Conservation (phyloP, 2,113 vertebrate species). For the Mesoclemmys tuberculata region DNA sequence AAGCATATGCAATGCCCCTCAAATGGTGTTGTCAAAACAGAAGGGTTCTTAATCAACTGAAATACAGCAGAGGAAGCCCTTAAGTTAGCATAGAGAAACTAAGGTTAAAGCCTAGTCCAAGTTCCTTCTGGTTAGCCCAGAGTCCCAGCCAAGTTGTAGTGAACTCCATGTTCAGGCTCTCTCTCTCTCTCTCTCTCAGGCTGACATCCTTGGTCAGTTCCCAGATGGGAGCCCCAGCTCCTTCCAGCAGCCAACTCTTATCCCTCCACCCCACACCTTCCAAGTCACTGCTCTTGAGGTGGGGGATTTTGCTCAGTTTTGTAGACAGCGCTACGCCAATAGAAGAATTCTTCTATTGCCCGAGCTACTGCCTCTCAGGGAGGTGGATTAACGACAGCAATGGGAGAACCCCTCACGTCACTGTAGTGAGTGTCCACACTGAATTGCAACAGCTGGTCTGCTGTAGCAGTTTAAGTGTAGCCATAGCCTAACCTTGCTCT, state of each 20-base stretch:
- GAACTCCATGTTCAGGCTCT: neutral
- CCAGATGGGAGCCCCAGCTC: neutral
- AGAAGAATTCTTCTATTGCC: neutral
- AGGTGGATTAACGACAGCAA: neutral
- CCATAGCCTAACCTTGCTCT: neutral
- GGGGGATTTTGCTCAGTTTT: neutral
- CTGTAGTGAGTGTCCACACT: neutral
- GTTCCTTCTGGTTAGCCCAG: neutral
- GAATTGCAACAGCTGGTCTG: neutral
- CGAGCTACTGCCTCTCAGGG: neutral
- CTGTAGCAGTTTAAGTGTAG: neutral
- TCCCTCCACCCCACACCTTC: neutral
- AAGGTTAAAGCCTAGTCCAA: neutral
- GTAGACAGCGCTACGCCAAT: neutral
- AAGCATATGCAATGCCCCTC: neutral
- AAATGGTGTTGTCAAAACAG: neutral
- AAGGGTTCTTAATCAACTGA: neutral
- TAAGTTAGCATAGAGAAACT: neutral
- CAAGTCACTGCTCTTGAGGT: neutral
- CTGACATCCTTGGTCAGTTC: neutral
- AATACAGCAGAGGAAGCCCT: neutral
- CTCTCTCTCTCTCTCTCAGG: neutral
- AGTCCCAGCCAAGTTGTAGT: neutral
- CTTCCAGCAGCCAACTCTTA: neutral
- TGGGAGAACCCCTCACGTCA: neutral